A percentile compares a stretch with the other conserved stretches of the same genome.
Evolutionary conservation across 2,888 invertebrate genomes (phyloP).

Genomic region (Maniola hyperantus): DNA sequence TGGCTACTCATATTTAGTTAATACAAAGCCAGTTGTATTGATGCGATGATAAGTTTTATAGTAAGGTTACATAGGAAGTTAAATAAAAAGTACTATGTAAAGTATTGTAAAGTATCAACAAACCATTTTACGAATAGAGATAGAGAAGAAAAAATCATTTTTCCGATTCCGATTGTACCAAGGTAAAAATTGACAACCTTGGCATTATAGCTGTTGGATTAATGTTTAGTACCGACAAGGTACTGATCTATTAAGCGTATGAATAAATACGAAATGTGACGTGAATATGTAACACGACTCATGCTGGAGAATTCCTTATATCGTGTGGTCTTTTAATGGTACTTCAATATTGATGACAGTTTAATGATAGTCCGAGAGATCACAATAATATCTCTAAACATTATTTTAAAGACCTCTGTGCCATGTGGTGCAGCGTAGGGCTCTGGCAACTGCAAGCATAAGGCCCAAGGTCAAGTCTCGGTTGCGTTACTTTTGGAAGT

Average conservation of each 20-base stretch:
- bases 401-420: not conserved
- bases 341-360: constrained; percentile 10
- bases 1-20: too few relatives aligned
- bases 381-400: not conserved
- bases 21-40: too few relatives aligned
- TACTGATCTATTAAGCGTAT: constrained; percentile 20
- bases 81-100: too few relatives aligned
- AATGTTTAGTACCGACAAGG: constrained; percentile 20
- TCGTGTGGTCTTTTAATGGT: constrained; percentile 3
- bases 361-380: constrained; percentile 6
- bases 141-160: not conserved
- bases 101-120: not conserved
- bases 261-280: constrained; percentile 24
- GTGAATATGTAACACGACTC: constrained; percentile 21
- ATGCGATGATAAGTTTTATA: too few relatives aligned
- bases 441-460: too few relatives aligned
- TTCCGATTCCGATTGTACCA: not conserved
- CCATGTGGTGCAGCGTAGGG: not conserved
- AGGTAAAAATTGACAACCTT: constrained; percentile 15
- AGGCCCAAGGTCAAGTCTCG: too few relatives aligned
- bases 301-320: constrained; percentile 10
- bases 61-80: too few relatives aligned
- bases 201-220: not conserved
- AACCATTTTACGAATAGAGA: too few relatives aligned
- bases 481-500: too few relatives aligned